Evolutionary conservation across 2,797 vertebrate genomes (phyloP).

Genomic region (Eutrigla gurnardus): DNA sequence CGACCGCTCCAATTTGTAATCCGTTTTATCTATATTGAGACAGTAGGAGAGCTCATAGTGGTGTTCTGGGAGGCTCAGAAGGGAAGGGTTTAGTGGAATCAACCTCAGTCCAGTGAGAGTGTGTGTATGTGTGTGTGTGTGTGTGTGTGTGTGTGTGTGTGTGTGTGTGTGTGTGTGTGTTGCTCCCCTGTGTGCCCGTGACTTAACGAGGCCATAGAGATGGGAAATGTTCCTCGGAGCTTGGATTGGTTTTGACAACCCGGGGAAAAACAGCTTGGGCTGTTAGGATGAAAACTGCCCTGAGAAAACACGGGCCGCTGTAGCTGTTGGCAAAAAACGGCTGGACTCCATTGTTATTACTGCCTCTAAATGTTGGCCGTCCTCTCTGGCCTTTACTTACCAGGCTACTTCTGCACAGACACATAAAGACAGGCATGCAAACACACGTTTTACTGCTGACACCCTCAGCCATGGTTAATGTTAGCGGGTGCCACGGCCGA

Average conservation of each 20-base stretch:
- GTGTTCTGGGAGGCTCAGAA: constrained; percentile 50
- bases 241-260: constrained; percentile 74
- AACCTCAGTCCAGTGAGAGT: constrained; percentile 57
- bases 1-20: constrained; percentile 53
- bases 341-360: constrained; percentile 72
- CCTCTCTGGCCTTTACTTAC: constrained; percentile 55
- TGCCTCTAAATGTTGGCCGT: constrained; percentile 68
- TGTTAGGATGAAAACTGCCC: constrained; percentile 61
- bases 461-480: constrained; percentile 19
- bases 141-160: neutral
- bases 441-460: constrained; percentile 53
- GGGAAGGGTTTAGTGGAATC: constrained; percentile 57
- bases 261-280: constrained; percentile 62
- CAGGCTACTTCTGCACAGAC: constrained; percentile 53
- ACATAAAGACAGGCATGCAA: constrained; percentile 44
- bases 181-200: constrained; percentile 49
- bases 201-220: constrained; percentile 68
- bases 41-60: constrained; percentile 52
- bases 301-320: constrained; percentile 68
- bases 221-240: constrained; percentile 71
- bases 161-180: constrained; percentile 36
- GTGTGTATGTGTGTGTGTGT: neutral
- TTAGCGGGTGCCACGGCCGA: constrained; percentile 24
- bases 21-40: constrained; percentile 59
- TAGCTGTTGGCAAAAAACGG: constrained; percentile 72